phyloP scores from a whole-genome alignment of 2,113 vertebrate genomes.

The Paratilapia polleni region DNA sequence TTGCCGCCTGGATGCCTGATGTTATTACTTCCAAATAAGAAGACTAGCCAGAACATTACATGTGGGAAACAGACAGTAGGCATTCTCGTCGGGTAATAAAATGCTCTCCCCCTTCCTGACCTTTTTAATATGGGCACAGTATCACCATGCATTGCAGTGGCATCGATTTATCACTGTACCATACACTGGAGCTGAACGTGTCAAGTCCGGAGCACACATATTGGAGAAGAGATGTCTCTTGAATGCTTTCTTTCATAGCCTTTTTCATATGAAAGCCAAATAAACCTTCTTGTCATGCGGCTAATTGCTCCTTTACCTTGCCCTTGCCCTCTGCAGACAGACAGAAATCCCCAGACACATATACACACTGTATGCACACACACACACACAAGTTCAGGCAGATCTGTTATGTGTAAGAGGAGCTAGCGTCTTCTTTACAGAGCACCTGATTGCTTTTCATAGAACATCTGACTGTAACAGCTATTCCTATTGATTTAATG shows the following conservation, averaged over 20 bases:
- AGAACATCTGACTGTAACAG: neutral
- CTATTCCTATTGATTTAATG: neutral
- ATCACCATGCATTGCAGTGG: slow-evolving; percentile 11
- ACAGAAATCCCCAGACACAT: neutral
- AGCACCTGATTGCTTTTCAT: neutral
- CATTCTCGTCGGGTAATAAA: slow-evolving; percentile 23
- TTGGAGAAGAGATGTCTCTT: neutral
- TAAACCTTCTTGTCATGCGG: slow-evolving; percentile 1
- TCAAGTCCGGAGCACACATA: neutral
- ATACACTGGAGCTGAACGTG: neutral
- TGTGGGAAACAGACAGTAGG: slow-evolving; percentile 24
- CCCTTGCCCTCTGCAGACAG: slow-evolving; percentile 12
- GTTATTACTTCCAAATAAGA: slow-evolving; percentile 50
- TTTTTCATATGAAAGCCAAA: neutral
- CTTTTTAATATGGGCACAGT: slow-evolving; percentile 50
- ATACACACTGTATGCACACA: neutral
- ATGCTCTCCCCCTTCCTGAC: slow-evolving; percentile 15
- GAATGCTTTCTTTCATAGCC: neutral
- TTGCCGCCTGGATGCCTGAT: slow-evolving; percentile 32
- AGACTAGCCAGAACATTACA: slow-evolving; percentile 47
- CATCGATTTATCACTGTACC: slow-evolving; percentile 38
- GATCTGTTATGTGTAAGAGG: neutral
- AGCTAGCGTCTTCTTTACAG: neutral
- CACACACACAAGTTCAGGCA: neutral
- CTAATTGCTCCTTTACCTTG: slow-evolving; percentile 5